These are phyloP conservation scores for Allobates femoralis DNA, from an alignment of 2,797 vertebrate genomes.

Conservation along the genomic window DNA sequence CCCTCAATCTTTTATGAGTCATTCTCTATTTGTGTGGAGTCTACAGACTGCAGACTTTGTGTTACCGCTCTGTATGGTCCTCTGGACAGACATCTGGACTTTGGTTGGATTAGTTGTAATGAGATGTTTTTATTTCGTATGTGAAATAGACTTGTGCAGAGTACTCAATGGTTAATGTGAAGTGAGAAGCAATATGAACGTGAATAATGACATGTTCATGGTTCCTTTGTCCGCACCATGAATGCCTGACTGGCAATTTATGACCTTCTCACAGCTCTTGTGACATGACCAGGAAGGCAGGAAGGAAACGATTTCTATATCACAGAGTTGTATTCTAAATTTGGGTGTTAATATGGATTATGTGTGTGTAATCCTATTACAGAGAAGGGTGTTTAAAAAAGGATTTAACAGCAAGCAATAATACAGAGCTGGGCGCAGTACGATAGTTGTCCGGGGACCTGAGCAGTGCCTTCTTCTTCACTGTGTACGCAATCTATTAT, in stretches of 20 bases:
- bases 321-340: conserved; percentile 24
- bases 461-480: conserved; percentile 26
- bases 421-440: conserved; percentile 65
- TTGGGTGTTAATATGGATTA: conserved; percentile 60
- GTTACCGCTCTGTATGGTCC: neutral
- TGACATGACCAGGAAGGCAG: neutral
- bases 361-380: conserved; percentile 61
- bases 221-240: neutral
- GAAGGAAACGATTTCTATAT: conserved; percentile 31
- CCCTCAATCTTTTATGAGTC: neutral
- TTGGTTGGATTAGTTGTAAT: neutral
- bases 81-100: neutral
- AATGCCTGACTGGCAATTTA: conserved; percentile 25
- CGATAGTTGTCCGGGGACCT: conserved; percentile 55
- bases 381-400: conserved; percentile 64
- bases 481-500: conserved; percentile 31
- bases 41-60: neutral
- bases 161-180: neutral
- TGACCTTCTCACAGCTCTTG: neutral
- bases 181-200: neutral
- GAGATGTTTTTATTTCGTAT: neutral
- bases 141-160: neutral
- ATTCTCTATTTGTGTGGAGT: neutral
- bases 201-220: neutral
- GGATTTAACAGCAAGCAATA: conserved; percentile 62